These are phyloP conservation scores for Masnerella sp. DNA, from an alignment of 2,888 invertebrate species.

Conservation along the genomic window DNA sequence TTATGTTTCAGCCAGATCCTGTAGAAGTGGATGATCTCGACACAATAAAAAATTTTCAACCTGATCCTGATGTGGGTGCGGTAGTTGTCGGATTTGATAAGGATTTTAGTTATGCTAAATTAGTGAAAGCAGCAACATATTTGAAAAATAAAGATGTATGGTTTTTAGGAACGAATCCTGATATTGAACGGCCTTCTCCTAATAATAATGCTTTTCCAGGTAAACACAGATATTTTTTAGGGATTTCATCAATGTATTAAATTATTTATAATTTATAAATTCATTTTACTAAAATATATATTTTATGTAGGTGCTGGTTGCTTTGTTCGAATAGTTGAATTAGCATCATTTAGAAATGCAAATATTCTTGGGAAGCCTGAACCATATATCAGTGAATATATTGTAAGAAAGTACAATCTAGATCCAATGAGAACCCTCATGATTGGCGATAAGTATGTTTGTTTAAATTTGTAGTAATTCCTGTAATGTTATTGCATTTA, in stretches of 20 bases:
- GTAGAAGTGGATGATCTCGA: constrained; percentile 70
- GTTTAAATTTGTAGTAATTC: too few relatives aligned
- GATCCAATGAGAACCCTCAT: constrained; percentile 90
- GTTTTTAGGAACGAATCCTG: constrained; percentile 96
- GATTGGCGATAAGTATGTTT: constrained; percentile 89
- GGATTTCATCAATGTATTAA: neutral
- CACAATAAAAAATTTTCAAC: constrained; percentile 77
- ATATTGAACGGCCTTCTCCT: constrained; percentile 78
- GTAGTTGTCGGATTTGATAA: constrained; percentile 97
- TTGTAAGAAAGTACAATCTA: constrained; percentile 85
- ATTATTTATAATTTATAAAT: neutral
- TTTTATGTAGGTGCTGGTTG: constrained; percentile 87
- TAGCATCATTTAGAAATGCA: constrained; percentile 88
- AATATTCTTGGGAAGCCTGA: constrained; percentile 94
- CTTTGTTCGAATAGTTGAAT: constrained; percentile 89
- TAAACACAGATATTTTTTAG: too few relatives aligned
- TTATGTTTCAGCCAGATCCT: constrained; percentile 76
- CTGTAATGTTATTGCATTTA: too few relatives aligned
- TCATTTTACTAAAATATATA: constrained; percentile 2
- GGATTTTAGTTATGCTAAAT: constrained; percentile 93
- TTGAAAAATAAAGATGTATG: constrained; percentile 86
- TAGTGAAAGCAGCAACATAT: constrained; percentile 94
- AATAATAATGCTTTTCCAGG: constrained; percentile 70
- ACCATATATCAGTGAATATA: constrained; percentile 86
- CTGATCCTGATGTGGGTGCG: constrained; percentile 91